phyloP scores from a whole-genome alignment of 1,140 invertebrate species.

The Pseudomyrmex dendroicus region DNA sequence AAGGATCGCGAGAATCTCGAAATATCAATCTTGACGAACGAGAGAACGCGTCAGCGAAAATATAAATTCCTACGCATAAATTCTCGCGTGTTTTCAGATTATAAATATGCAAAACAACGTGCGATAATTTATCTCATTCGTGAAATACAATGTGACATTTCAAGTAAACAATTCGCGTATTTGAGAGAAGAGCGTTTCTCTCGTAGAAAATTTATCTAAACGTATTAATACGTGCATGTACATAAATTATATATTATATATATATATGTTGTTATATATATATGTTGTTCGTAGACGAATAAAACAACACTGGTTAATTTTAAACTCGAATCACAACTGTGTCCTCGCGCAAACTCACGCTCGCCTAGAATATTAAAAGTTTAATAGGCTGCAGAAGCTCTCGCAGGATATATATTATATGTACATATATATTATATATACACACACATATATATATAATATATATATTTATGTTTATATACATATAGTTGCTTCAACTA shows the following conservation, averaged over 20 bases:
- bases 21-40: not conserved
- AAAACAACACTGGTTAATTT: slow-evolving; percentile 34
- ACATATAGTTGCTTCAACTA: not conserved
- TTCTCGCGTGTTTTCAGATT: not conserved
- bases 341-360: slow-evolving; percentile 17
- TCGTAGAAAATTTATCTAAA: not conserved
- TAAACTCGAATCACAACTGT: slow-evolving; percentile 41
- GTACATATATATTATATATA: too few relatives aligned
- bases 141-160: slow-evolving; percentile 2
- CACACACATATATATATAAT: too few relatives aligned
- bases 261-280: not conserved
- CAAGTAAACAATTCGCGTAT: slow-evolving; percentile 9
- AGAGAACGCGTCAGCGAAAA: not conserved
- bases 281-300: not conserved
- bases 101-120: not conserved
- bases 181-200: not conserved
- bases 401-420: not conserved
- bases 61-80: not conserved
- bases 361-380: slow-evolving; percentile 49
- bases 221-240: slow-evolving; percentile 9
- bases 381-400: slow-evolving; percentile 30
- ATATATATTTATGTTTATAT: too few relatives aligned
- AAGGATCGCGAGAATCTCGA: not conserved
- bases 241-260: too few relatives aligned
- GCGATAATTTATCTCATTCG: not conserved